A percentile compares a stretch with the other conserved stretches of the same genome.
Conservation (phyloP, 2,113 vertebrate species). For the Takifugu bimaculatus region DNA sequence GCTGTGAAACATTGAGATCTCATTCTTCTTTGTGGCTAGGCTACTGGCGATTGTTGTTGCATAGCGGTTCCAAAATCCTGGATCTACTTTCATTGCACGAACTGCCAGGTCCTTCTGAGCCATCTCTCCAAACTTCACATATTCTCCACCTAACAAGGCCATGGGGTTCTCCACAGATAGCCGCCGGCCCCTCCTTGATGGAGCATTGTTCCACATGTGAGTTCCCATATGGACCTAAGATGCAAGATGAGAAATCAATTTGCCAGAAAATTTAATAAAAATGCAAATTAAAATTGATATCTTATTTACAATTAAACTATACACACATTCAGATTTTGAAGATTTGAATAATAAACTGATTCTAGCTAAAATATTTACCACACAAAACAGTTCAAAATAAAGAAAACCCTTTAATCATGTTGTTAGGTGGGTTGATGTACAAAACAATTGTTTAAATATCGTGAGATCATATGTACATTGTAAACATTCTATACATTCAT, state of each 20-base stretch:
- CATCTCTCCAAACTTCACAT: slow-evolving; percentile 91
- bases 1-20: slow-evolving; percentile 98
- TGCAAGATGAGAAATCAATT: background rate
- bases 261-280: background rate
- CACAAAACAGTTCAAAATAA: too few relatives aligned
- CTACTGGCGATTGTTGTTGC: slow-evolving; percentile 92
- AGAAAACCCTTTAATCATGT: too few relatives aligned
- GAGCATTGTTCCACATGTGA: slow-evolving; percentile 98
- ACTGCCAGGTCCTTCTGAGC: slow-evolving; percentile 96
- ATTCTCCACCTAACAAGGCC: slow-evolving; percentile 88
- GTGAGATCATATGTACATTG: background rate
- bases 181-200: slow-evolving; percentile 89
- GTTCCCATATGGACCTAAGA: slow-evolving; percentile 97
- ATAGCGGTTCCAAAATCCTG: slow-evolving; percentile 95
- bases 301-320: too few relatives aligned
- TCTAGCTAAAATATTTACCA: too few relatives aligned
- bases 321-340: background rate
- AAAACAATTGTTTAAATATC: background rate
- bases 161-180: slow-evolving; percentile 95
- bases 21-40: slow-evolving; percentile 95
- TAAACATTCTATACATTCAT: background rate
- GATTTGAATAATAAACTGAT: too few relatives aligned
- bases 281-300: background rate
- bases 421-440: background rate
- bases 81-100: slow-evolving; percentile 91